Evolutionary conservation across 2,113 vertebrate genomes (phyloP), one percentile per base, ranked within the genome.

Genomic region (Phylloscopus whistleri): DNA sequence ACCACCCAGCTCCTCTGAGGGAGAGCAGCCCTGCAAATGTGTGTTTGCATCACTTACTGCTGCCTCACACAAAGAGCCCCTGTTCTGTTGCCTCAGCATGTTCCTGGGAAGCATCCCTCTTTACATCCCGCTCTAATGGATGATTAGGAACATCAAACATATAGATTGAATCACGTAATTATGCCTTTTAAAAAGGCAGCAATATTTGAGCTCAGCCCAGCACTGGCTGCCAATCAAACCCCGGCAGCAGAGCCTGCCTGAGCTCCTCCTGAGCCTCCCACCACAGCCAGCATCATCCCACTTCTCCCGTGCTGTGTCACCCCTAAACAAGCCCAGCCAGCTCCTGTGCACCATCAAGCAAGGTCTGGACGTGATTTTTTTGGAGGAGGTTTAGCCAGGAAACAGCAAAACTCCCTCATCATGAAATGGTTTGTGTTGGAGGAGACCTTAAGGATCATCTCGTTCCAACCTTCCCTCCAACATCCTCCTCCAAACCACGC

Each of bases 151-250:
- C 72, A 96, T 87, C 95, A 95, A 94, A 92, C 85, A 85, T 68
- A 84, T 95, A 94, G 94, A 96, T 46, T 59, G 59, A 89, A 84
- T 79, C 91, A 41, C 35, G 3, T 96, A 95, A 97, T 97, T 95
- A 94, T 0, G 70, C 91, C 81, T 97, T 96, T 95, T 94, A 77
- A 79, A 15, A 84, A 66, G 84, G 37, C 88, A 93, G 96, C 90
- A 96, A 89, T 91, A 85, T 95, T 94, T 97, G 66, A 92, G 78
- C 86, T 84, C 87, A 96, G 96, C 96, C 97, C 95, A 93, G 91
- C 56, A 10, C 56, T 35, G 6, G 87, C 90, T 94, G 95, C 97
- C 97, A 95, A 93, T 97, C 97, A 96, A 95, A 87, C 63, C 51
- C 83, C 63, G 27, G 84, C 27, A 39, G 91, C 55, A n/a, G 77